Conservation (phyloP, 2,113 vertebrate species). For the Esox niger region DNA sequence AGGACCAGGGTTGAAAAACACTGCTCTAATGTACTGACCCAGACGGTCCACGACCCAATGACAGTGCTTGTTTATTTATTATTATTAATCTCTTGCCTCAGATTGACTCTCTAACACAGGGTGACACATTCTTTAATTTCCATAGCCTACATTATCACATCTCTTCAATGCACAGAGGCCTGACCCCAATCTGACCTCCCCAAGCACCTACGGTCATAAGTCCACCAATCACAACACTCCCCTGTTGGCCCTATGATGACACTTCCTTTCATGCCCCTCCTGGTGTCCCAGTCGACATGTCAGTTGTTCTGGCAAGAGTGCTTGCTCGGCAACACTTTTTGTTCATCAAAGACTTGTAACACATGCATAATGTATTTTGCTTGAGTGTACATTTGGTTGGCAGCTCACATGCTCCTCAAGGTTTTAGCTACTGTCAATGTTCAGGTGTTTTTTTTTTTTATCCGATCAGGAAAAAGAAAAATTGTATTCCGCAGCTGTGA, state of each 20-base stretch:
- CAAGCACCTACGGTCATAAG: slow-evolving; percentile 17
- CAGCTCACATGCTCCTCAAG: neutral
- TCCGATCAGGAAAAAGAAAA: no score
- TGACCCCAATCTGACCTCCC: slow-evolving; percentile 60
- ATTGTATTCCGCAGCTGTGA: no score
- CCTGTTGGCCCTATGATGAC: slow-evolving; percentile 3
- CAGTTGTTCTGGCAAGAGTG: slow-evolving; percentile 11
- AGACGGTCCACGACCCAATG: slow-evolving; percentile 19
- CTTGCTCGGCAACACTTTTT: no score
- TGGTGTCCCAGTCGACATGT: slow-evolving; percentile 8
- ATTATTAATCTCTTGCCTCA: slow-evolving; percentile 22
- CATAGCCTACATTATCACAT: slow-evolving; percentile 22
- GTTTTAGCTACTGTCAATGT: no score
- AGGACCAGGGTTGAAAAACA: no score
- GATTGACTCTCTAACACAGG: slow-evolving; percentile 16
- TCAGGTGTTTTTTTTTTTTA: no score
- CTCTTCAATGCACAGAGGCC: slow-evolving; percentile 26
- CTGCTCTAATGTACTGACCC: neutral
- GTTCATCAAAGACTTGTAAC: no score
- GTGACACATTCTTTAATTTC: slow-evolving; percentile 41
- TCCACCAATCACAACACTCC: slow-evolving; percentile 25
- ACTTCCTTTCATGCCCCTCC: neutral
- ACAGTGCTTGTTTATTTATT: neutral
- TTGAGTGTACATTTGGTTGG: neutral
- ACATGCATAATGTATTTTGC: neutral